Evolutionary conservation across 2,888 invertebrate genomes (phyloP), one percentile per base, ranked within the genome.

Genomic region (Callinectes sapidus): DNA sequence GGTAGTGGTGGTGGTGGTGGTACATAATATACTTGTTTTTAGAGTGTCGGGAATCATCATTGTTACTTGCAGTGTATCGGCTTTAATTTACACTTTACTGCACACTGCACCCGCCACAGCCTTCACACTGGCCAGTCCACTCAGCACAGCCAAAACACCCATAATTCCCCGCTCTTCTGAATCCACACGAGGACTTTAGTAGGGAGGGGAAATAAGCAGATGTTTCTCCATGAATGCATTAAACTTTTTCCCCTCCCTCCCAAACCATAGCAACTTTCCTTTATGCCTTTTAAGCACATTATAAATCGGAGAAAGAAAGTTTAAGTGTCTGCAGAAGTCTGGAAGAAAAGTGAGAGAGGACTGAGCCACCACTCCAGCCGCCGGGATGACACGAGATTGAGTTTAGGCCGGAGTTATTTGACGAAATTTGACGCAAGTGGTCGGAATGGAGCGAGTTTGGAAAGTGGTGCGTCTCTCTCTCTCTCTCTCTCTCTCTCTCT

Each of bases 341-440:
- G 81, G 16, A n/a, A 35, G 81, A 71, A 71, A 28, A 71, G 81
- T 35, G 81, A 14, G 35, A 16, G 35, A 81, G 81, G 35, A 35
- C 35, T 32, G 32, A 81, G 32, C 35, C 32, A 10, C 35, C 35
- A 35, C 32, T 81, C 35, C 32, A 35, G 35, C 81, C 81, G 81
- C 81, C 32, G 81, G 35, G 81, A 81, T 28, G 81, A 81, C 35
- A 81, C 81, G 10, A 81, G 81, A 81, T 81, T 81, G 81, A 81
- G 81, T 81, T 81, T 81, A 35, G 81, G 32, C 35, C 3, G n/a
- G 35, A 81, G 81, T 81, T 81, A 81, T 81, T 81, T 81, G 81
- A 81, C 81, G 35, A n/a, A 81, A 81, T 81, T 81, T 81, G 81
- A 81, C 35, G 81, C 81, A 81, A 81, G 81, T 81, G 81, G 81